Base-by-base conservation (phyloP, 2,888 invertebrate species). In the Drosophila mulleri region DNA sequence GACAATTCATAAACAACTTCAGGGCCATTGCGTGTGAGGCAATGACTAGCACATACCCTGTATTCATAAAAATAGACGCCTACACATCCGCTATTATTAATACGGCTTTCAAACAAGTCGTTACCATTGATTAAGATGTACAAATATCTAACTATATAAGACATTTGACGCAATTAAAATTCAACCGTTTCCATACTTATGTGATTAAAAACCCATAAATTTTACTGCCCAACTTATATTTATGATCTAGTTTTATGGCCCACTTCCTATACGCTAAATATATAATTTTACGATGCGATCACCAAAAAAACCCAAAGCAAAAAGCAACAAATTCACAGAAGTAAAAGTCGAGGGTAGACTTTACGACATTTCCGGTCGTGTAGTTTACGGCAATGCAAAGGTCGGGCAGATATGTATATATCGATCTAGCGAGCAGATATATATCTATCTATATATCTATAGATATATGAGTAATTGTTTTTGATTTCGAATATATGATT, bases 121-220 rank as follows among this genome's bases (percentile, higher is more conserved):
- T 50, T 32, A 6, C 14, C 50, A 18, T 50, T 50, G 32, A 50
- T 50, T 50, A 50, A 50, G 50, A 14, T 41, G 39, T 54, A 39
- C 14, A 52, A 41, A 54, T 26, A 54, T n/a, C 48, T 32, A 48
- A 48, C 48, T 18, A 29, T 56, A 16, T 45, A 44, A 32, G 11
- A 11, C 23, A 45, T 45, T 45, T 58, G 45, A n/a, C 47, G 59
- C 29, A 64, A 66, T 66, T 53, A 54, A 66, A 66, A 52, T n/a
- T 39, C 42, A 65, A 65, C 39, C 45, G 29, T 53, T 65, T 53
- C 44, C 50, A 44, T 64, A 52, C 65, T 44, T 52, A 45, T 29
- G 45, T 67, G 75, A 67, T 75, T 75, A 78, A 75, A 73, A 67
- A 29, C 23, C 56, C 41, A 75, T 75, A 65, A 77, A 75, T 66